phyloP scores from a whole-genome alignment of 2,797 vertebrate species.

The Falco rusticolus region DNA sequence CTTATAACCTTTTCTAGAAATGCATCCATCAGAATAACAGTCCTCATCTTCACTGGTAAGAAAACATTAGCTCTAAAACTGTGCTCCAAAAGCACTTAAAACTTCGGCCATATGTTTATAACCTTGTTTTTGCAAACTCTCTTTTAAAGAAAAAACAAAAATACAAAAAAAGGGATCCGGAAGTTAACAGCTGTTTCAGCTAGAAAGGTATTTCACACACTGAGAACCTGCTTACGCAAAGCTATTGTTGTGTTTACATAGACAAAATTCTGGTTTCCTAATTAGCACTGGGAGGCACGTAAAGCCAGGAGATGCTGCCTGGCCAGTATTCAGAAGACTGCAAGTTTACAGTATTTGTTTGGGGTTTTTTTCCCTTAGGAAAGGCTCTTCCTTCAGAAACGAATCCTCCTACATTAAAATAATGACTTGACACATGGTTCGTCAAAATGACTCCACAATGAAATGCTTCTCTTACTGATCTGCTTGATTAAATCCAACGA shows the following conservation, averaged over 20 bases:
- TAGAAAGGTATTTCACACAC: slow-evolving; percentile 34
- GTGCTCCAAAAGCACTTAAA: slow-evolving; percentile 21
- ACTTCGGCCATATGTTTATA: slow-evolving; percentile 29
- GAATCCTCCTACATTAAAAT: slow-evolving; percentile 34
- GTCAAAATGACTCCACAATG: slow-evolving; percentile 6
- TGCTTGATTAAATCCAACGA: slow-evolving; percentile 48
- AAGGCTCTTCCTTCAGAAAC: slow-evolving; percentile 40
- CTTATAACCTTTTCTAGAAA: not conserved
- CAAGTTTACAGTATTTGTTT: slow-evolving; percentile 37
- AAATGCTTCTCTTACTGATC: slow-evolving; percentile 2
- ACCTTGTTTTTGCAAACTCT: not conserved
- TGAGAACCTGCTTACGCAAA: slow-evolving; percentile 32
- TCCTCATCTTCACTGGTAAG: not conserved
- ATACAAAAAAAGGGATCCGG: not conserved
- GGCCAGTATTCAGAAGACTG: slow-evolving; percentile 19
- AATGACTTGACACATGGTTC: slow-evolving; percentile 12
- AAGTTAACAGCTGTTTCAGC: slow-evolving; percentile 57
- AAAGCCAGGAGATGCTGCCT: slow-evolving; percentile 45
- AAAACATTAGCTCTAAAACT: slow-evolving; percentile 14
- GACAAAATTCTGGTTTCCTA: slow-evolving; percentile 65
- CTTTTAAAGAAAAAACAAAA: not conserved
- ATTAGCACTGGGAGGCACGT: slow-evolving; percentile 56
- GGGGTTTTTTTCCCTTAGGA: not conserved
- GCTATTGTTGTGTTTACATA: slow-evolving; percentile 54
- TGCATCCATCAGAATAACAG: not conserved